Evolutionary conservation across 2,113 vertebrate genomes (phyloP), one percentile per base, ranked within the genome.

Genomic region (Geothlypis trichas): DNA sequence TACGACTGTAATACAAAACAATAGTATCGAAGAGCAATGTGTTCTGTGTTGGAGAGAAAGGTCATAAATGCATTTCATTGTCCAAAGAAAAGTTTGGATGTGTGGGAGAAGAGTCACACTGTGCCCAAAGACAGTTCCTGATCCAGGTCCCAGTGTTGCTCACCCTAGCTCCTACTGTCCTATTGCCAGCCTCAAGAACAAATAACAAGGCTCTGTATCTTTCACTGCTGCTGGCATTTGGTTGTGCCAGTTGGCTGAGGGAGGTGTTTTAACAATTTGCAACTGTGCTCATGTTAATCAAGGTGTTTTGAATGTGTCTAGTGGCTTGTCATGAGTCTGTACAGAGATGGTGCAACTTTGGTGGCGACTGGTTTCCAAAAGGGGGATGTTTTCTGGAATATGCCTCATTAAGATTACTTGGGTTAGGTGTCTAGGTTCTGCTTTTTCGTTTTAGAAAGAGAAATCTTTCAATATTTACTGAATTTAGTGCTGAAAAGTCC

Each of bases 261-360:
- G 73, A 77, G 41, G 28, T 61, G 22, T 86, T 74, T 69, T 51
- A 73, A 39, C 1, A 4, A 49, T 83, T 76, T 80, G 5, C n/a
- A 69, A 11, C 75, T 92, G 30, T 68, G 62, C 74, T 26, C 1
- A 3, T 55, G 28, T 44, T 52, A n/a, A 61, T 61, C 2, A 5
- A 79, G 49, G 46, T 83, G 41, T 76, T 91, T 85, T 16, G 35
- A 49, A 54, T 58, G 54, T 65, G 63, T 68, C 41, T 33, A 9
- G 12, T 71, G 39, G 24, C 39, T 84, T 72, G 39, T 49, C 65
- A 27, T 8, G 31, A 8, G 23, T 65, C 58, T 52, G 0, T 58
- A 23, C 46, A 30, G 49, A 57, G 58, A 54, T 0, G 49, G 61
- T 72, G 27, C 15, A 31, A 13, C 30, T 49, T 58, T 0, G 0